Conservation (phyloP, 2,113 vertebrate species). For the Thermophis baileyi region DNA sequence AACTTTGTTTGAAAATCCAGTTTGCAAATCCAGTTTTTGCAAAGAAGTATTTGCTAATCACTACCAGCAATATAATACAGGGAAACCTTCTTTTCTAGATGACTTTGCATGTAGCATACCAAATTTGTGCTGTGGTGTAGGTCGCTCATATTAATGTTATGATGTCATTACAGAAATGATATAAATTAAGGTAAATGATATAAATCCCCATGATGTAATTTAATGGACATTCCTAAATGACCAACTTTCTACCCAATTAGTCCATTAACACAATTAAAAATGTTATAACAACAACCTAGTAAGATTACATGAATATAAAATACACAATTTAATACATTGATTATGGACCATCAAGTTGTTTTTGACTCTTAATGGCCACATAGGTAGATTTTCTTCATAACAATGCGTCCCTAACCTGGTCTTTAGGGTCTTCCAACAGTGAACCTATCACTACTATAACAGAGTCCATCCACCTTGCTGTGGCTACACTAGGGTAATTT, state of each 20-base stretch:
- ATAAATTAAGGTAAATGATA: background rate
- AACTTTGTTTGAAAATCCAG: constrained; percentile 3
- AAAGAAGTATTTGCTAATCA: constrained; percentile 41
- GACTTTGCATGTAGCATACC: background rate
- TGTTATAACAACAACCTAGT: constrained; percentile 55
- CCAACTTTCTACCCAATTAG: background rate
- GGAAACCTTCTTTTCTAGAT: constrained; percentile 19
- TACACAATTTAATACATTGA: background rate
- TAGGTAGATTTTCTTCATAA: background rate
- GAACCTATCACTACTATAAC: background rate
- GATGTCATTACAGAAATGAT: background rate
- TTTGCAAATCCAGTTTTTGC: constrained; percentile 38
- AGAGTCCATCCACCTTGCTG: background rate
- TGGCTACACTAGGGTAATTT: background rate
- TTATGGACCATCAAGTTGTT: background rate
- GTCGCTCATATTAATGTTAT: background rate
- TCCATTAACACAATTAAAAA: constrained; percentile 15
- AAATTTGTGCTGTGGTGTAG: background rate
- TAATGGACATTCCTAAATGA: background rate
- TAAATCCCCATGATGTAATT: background rate
- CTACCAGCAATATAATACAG: constrained; percentile 28
- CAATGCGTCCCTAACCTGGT: background rate
- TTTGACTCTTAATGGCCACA: background rate
- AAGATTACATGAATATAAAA: constrained; percentile 37
- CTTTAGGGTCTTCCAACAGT: background rate